phyloP scores from a whole-genome alignment of 2,797 vertebrate genomes.

The Valencia hispanica region DNA sequence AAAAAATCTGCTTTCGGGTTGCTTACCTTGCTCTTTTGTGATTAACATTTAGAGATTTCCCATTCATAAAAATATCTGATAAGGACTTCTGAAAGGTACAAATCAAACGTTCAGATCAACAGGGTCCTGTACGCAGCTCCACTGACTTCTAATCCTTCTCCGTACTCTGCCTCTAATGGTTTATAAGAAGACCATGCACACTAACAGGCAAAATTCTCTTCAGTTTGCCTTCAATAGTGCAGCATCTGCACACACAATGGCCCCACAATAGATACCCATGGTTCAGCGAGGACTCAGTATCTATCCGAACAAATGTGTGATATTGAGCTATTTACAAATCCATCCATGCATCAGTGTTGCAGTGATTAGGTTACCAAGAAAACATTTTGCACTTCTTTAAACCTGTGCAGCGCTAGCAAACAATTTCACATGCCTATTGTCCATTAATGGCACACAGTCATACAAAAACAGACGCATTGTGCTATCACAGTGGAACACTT shows the following conservation, averaged over 20 bases:
- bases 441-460: conserved; percentile 44
- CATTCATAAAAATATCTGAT: conserved; percentile 11
- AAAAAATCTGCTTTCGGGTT: not conserved
- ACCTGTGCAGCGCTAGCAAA: conserved; percentile 27
- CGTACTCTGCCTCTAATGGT: conserved; percentile 30
- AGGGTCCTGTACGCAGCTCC: conserved; percentile 20
- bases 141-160: conserved; percentile 24
- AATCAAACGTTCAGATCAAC: not conserved
- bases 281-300: conserved; percentile 42
- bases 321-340: conserved; percentile 31
- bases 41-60: conserved; percentile 7
- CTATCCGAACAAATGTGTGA: conserved; percentile 28
- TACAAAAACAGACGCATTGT: conserved; percentile 14
- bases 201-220: conserved; percentile 9
- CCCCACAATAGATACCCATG: conserved; percentile 13
- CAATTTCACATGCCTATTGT: conserved; percentile 50
- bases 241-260: conserved; percentile 48
- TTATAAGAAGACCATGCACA: conserved; percentile 45
- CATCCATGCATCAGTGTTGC: conserved; percentile 14
- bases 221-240: conserved; percentile 21
- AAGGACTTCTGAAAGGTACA: not conserved
- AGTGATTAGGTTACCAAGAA: conserved; percentile 57
- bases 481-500: conserved; percentile 55
- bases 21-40: conserved; percentile 56
- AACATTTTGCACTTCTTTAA: conserved; percentile 45